phyloP scores from a whole-genome alignment of 2,888 invertebrate genomes.

The Aporophyla lueneburgensis region DNA sequence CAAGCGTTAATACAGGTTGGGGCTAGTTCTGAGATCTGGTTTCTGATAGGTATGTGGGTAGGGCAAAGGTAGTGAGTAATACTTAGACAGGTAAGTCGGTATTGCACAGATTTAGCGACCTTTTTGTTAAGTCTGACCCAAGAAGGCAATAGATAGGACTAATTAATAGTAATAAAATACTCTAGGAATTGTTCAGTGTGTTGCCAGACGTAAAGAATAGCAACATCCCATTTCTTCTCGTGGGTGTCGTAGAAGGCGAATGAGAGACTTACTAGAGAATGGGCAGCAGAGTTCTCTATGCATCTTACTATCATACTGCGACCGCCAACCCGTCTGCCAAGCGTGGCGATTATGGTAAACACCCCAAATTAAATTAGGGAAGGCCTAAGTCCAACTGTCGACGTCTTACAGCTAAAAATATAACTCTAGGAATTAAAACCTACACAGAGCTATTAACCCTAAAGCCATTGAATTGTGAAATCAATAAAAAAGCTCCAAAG shows the following conservation, averaged over 20 bases:
- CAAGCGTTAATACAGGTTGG: conserved; percentile 16
- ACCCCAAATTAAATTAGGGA: too few relatives aligned
- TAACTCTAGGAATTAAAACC: background rate
- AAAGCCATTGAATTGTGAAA: background rate
- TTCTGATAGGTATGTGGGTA: conserved; percentile 24
- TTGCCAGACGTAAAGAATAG: too few relatives aligned
- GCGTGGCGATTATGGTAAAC: too few relatives aligned
- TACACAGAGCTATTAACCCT: background rate
- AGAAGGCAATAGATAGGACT: background rate
- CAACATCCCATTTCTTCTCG: too few relatives aligned
- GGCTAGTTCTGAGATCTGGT: conserved; percentile 17
- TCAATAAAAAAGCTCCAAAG: conserved; percentile 31
- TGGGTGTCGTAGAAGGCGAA: too few relatives aligned
- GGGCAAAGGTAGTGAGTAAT: background rate
- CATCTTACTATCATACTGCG: too few relatives aligned
- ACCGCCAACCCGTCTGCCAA: too few relatives aligned
- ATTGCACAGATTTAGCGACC: background rate
- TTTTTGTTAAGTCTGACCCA: background rate
- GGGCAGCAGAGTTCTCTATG: too few relatives aligned
- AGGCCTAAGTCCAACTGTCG: too few relatives aligned
- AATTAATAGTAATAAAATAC: background rate
- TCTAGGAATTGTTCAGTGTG: too few relatives aligned
- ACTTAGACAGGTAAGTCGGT: background rate
- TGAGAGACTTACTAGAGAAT: too few relatives aligned
- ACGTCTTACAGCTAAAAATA: too few relatives aligned